Conservation (phyloP, 2,797 vertebrate genomes). For the Oreortyx pictus region DNA sequence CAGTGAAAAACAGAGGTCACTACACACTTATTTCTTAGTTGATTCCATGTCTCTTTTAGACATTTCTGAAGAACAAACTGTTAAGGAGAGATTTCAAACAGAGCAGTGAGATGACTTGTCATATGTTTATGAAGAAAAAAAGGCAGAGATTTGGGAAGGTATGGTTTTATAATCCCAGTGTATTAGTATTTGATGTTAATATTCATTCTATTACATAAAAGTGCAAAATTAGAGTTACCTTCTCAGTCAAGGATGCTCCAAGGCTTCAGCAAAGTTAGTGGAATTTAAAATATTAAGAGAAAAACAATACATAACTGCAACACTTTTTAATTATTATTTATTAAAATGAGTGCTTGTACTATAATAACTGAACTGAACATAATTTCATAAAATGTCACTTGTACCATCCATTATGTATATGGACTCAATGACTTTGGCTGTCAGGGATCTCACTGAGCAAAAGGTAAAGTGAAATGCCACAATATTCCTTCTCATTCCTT, state of each 20-base stretch:
- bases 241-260: neutral
- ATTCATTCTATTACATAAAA: conserved; percentile 36
- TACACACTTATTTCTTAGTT: neutral
- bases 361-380: neutral
- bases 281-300: conserved; percentile 12
- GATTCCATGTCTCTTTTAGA: neutral
- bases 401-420: neutral
- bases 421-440: neutral
- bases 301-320: neutral
- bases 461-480: neutral
- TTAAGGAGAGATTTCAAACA: neutral
- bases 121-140: conserved; percentile 4
- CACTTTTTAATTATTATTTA: neutral
- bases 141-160: neutral
- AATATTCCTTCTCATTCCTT: neutral
- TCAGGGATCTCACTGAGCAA: neutral
- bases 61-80: neutral
- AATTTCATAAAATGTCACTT: neutral
- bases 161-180: neutral
- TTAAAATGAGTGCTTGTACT: neutral
- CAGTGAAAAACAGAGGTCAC: neutral
- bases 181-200: conserved; percentile 30
- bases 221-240: conserved; percentile 29
- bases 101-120: neutral
- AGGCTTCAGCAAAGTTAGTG: neutral